Evolutionary conservation across 2,797 vertebrate species (phyloP), one percentile per base, ranked within the genome.

Genomic region (Dendrocincla tyrannina): DNA sequence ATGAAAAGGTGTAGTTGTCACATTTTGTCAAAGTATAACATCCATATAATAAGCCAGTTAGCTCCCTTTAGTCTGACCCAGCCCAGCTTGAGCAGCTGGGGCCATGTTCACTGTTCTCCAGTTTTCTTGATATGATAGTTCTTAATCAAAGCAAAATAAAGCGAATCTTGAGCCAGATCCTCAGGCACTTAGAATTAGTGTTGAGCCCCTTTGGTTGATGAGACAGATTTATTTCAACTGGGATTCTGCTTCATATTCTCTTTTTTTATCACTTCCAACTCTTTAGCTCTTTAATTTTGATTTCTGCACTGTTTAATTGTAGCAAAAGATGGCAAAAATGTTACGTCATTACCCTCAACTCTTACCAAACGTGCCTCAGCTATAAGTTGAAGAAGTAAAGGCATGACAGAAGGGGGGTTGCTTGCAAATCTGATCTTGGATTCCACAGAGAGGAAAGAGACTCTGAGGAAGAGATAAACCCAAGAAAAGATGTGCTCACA

Each of bases 1-100:
- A 95, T 96, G 94, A 96, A 96, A 97, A 98, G 97, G 90, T 85
- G 79, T 56, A 91, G 89, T 94, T 96, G 93, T 96, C 96, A 96
- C 82, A 88, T 97, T 97, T 96, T 97, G 95, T 95, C 89, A 66
- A 93, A 85, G 55, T 83, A 19, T 80, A 97, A 75, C 88, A 87
- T 93, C 39, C 44, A 73, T 84, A 88, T 95, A 95, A 96, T 92
- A 91, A 97, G 68, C 80, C 82, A 91, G 84, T 92, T 95, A 67
- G 46, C 35, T 85, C 60, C 62, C 53, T 95, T 86, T 81, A 91
- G 62, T 95, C 58, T 62, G 58, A 92, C 87, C 77, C 67, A 86
- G 52, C 52, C 52, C 22, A 81, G 24, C 70, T 89, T 89, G 81
- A 69, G 19, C 44, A 74, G 44, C 42, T 59, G 80, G 66, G 81